Evolutionary conservation across 2,888 invertebrate species (phyloP), one percentile per base, ranked within the genome.

Genomic region (Aelia acuminata): DNA sequence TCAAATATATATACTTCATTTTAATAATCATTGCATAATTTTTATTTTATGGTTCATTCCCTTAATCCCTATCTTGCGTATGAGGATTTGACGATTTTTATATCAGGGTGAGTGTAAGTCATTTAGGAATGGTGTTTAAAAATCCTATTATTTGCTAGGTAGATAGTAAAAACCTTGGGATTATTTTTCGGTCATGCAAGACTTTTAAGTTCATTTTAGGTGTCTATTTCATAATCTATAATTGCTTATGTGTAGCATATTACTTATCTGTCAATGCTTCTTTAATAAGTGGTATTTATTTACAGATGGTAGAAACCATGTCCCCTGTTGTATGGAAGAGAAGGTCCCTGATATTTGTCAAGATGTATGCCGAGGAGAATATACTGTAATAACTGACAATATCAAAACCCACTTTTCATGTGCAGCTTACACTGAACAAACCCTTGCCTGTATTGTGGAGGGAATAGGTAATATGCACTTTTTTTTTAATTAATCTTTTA

Each of bases 351-450:
- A 96, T 92, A 95, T 97, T 90, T 97, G 97, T 91, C 96, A 96
- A 91, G 96, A 97, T 90, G 96, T 97, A 90, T 97, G 97, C 91
- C 93, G 96, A 1, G 97, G 97, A 47, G 96, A 97, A 92, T 97
- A 97, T 92, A 96, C 96, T 0, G 95, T 96, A 0, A 96, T 96
- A 89, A 96, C 96, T 0, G 96, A 97, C 92, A 95, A 95, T 91
- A 95, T 97, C 89, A 96, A 96, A 92, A 96, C 96, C 0, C 96
- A 97, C 91, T 96, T 97, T 92, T 96, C 96, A 4, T 97, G 97
- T 92, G 95, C 96, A 0, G 94, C 96, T 0, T 96, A 96, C 91
- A 97, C 97, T 90, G 95, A 96, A 91, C 95, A 95, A 91, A 97
- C 97, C 0, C 92, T 97, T 57, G 96, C 96, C 88, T 97, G 97